Conservation (phyloP, 2,888 invertebrate genomes). For the Spisula subtruncata region DNA sequence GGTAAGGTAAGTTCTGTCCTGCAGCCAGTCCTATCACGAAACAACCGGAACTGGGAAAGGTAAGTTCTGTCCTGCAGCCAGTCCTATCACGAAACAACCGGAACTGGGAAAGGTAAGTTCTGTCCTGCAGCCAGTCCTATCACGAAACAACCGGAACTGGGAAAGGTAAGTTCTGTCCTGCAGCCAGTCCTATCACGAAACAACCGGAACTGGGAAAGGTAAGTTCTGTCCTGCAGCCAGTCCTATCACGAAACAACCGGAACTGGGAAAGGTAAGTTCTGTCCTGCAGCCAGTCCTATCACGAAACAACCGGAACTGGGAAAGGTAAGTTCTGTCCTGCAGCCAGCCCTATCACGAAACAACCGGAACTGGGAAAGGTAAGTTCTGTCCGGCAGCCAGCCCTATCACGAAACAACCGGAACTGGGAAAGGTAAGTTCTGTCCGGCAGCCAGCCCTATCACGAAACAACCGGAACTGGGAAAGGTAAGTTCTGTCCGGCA, state of each 20-base stretch:
- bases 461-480: constrained; percentile 74
- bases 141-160: constrained; percentile 73
- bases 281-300: constrained; percentile 78
- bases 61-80: constrained; percentile 47
- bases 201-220: constrained; percentile 80
- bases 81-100: constrained; percentile 67
- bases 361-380: constrained; percentile 80
- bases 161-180: constrained; percentile 79
- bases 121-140: constrained; percentile 79
- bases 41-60: constrained; percentile 79
- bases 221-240: background rate
- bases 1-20: constrained; percentile 79
- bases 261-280: constrained; percentile 60
- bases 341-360: constrained; percentile 73
- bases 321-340: constrained; percentile 79
- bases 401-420: constrained; percentile 71
- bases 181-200: constrained; percentile 74
- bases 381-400: background rate
- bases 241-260: constrained; percentile 69
- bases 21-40: constrained; percentile 75
- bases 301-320: constrained; percentile 74
- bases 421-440: constrained; percentile 64
- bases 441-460: constrained; percentile 76
- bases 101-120: constrained; percentile 55
- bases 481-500: constrained; percentile 78